phyloP scores from a whole-genome alignment of 2,113 vertebrate genomes.

The Phainopepla nitens region DNA sequence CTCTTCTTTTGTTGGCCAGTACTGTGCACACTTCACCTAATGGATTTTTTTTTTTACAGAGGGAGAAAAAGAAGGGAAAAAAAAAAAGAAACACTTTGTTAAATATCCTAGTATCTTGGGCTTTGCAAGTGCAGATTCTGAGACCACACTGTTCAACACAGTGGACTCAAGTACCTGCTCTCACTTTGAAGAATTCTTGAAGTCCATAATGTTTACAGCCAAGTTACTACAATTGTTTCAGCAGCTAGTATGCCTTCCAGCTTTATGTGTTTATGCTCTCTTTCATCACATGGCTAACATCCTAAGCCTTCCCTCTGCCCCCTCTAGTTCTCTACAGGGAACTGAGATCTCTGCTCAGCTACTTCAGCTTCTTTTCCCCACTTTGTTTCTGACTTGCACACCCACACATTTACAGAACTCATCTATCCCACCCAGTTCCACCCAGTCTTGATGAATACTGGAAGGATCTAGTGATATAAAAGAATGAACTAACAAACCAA shows the following conservation, averaged over 20 bases:
- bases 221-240: background rate
- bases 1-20: conserved; percentile 90
- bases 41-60: background rate
- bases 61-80: no score
- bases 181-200: background rate
- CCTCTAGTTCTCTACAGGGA: background rate
- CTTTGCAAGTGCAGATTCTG: background rate
- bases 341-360: background rate
- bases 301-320: background rate
- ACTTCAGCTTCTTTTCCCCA: background rate
- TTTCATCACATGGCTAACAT: background rate
- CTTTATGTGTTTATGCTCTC: background rate
- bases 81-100: background rate
- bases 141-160: background rate
- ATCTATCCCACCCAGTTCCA: background rate
- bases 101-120: background rate
- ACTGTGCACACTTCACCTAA: conserved; percentile 97
- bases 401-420: background rate
- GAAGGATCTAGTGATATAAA: background rate
- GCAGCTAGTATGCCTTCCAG: background rate
- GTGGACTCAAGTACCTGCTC: background rate
- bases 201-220: background rate
- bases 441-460: background rate
- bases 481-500: background rate
- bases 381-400: background rate